Base-by-base conservation (phyloP, 2,113 vertebrate genomes). In the Phylloscopus trochiloides region DNA sequence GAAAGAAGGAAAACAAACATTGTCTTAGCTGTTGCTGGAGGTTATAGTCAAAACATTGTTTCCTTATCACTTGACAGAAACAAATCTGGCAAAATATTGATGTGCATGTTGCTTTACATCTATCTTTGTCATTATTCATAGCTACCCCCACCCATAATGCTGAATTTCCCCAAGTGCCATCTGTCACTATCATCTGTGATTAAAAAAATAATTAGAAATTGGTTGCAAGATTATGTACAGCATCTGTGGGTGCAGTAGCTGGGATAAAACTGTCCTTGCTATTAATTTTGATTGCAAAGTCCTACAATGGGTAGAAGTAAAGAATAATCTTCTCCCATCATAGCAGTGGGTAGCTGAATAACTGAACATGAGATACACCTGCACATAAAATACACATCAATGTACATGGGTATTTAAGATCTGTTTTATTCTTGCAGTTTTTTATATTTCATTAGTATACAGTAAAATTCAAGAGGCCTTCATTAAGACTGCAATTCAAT, bases 81-180 rank as follows among this genome's bases (percentile, higher is more conserved):
- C 32, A 93, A 94, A 92, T 67, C 67, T 96, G 86, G 86, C 79
- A 90, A 96, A 96, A 96, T 96, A 94, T 88, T 96, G 95, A 90
- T 86, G 84, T 86, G 82, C 42, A 50, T 58, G 90, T 93, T 94
- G 50, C 32, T 95, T 89, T 84, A 48, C 80, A 54, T 93, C 82
- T 92, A 57, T 92, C 72, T 86, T 93, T 94, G 92, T 92, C 59
- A 40, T 89, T 90, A 93, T 92, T 92, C 86, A 51, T 80, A 86
- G 34, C 75, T 82, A 88, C 34, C 75, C n/a, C 67, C 63, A 80
- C 67, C 55, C 29, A 36, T 86, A 92, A 86, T 80, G 72, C 63
- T 94, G 52, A 57, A 90, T 83, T 83, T 94, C 55, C 75, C 63
- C 40, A 71, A 79, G 59, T 94, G 82, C 92, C 94, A 95, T 97